phyloP scores from a whole-genome alignment of 2,113 vertebrate species.

The Sylvietta virens region DNA sequence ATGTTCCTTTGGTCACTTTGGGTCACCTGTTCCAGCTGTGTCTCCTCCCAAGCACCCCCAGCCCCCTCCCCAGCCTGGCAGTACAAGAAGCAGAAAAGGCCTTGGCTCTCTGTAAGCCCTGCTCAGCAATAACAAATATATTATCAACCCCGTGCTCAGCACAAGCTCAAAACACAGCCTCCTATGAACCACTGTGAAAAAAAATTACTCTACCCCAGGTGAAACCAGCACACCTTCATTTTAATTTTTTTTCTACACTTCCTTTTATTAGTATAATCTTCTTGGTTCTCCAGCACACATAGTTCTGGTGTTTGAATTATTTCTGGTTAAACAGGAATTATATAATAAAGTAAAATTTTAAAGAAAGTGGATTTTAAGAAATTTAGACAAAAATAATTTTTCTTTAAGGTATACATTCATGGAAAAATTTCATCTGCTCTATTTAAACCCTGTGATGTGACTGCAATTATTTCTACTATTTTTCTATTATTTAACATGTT shows the following conservation, averaged over 20 bases:
- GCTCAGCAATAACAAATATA: background rate
- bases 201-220: background rate
- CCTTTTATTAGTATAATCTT: background rate
- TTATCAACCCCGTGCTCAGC: background rate
- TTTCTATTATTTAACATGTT: background rate
- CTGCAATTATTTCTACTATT: background rate
- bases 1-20: background rate
- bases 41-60: background rate
- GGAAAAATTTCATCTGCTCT: background rate
- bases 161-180: background rate
- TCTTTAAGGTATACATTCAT: background rate
- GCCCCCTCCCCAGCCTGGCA: accelerated
- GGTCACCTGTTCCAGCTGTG: accelerated
- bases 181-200: no score
- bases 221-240: background rate
- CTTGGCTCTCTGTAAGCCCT: background rate
- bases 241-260: background rate
- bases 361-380: background rate
- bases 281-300: background rate
- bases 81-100: accelerated
- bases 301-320: background rate
- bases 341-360: background rate
- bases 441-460: background rate
- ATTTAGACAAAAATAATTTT: background rate
- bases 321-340: background rate